Base-by-base conservation (phyloP, 2,888 invertebrate genomes). In the Apamea epomidion region DNA sequence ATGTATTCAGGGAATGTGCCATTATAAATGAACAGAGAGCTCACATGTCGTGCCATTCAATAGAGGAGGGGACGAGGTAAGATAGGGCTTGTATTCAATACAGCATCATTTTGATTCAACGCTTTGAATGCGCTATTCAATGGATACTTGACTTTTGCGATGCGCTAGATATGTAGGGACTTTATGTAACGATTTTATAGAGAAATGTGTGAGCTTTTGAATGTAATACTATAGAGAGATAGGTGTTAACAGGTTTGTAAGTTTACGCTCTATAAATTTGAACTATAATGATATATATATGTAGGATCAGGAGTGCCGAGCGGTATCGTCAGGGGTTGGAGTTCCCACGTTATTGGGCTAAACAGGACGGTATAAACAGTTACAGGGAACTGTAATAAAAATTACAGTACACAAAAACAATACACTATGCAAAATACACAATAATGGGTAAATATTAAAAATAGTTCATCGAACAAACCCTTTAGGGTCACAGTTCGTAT, bases 11-110 rank as follows among this genome's bases (percentile, higher is more conserved):
- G 8, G 54, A 16, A 65, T 58, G 25, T 14, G 29, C 48, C 62
- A 84, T 87, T 85, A 86, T 80, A 45, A 72, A 84, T 80, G 64
- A 84, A 84, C 74, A 75, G 25, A 12, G 10, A 18, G 58, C 58
- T 78, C 77, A 37, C 58, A 67, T 70, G 78, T 45, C 84, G 37
- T 32, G 37, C 0, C 8, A 69, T 58, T 85, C 65, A 81, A 86
- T 68, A n/a, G 80, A 42, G 7, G 42, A 42, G 42, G 7, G 7
- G 42, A 62, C 7, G 21, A 25, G 25, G 48, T 32, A 48, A 74
- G 83, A 82, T 67, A 82, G 67, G 73, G n/a, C 68, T 45, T 68
- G 42, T 67, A 80, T 84, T 87, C 80, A 67, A 74, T 74, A 58
- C 64, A 37, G 62, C 81, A 70, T 87, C 75, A 64, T 85, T 72